Percentiles rank a stretch among this genome's conserved stretches.
Conservation (phyloP, 2,113 vertebrate genomes). For the Leucoraja erinaceus region DNA sequence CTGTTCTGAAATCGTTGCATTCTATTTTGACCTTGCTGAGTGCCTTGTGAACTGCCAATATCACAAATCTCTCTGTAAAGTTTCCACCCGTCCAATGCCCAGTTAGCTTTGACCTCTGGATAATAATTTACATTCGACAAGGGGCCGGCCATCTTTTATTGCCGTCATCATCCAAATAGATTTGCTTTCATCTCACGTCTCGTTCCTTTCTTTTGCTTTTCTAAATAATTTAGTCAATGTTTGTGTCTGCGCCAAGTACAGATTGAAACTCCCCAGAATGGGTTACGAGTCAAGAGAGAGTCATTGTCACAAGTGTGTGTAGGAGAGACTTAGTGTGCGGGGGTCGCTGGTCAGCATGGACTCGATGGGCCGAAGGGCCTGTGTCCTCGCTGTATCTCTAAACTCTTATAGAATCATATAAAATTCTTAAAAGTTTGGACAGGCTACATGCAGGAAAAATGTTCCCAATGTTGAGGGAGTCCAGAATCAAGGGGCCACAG, state of each 20-base stretch:
- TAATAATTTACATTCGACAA: slow-evolving; percentile 8
- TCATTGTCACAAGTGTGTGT: too few relatives aligned
- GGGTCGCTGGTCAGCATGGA: too few relatives aligned
- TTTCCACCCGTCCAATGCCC: neutral
- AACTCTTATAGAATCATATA: too few relatives aligned
- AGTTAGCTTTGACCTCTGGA: neutral
- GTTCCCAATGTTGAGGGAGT: too few relatives aligned
- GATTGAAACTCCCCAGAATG: slow-evolving; percentile 1
- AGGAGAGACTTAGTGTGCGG: too few relatives aligned
- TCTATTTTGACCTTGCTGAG: neutral
- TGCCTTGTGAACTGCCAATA: neutral
- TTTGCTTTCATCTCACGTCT: slow-evolving; percentile 1
- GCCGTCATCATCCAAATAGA: neutral
- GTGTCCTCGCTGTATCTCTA: too few relatives aligned
- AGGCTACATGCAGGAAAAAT: too few relatives aligned
- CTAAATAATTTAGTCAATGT: slow-evolving; percentile 6
- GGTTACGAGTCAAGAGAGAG: too few relatives aligned
- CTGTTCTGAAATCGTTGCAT: neutral
- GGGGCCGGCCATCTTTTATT: slow-evolving; percentile 10
- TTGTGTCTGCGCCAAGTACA: neutral
- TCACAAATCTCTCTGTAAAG: neutral
- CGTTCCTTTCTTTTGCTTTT: neutral
- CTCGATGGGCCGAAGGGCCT: too few relatives aligned
- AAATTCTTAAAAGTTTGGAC: too few relatives aligned
- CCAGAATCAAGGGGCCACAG: too few relatives aligned